Evolutionary conservation across 2,797 vertebrate genomes (phyloP), one percentile per base, ranked within the genome.

Genomic region (Typhlichthys eigenmanni): DNA sequence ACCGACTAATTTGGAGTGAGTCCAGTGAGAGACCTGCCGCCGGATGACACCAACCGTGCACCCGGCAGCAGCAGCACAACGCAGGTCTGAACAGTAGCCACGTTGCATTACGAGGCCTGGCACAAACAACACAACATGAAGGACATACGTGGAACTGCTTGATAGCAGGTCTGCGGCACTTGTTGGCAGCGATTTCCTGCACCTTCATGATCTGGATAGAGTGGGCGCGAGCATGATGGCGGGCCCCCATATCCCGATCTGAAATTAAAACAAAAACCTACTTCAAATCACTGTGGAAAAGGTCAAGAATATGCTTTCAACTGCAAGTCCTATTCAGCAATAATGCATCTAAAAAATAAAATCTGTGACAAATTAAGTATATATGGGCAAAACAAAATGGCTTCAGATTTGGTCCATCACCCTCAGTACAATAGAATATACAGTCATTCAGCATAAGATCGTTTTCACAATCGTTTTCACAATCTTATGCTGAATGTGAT

Each of bases 171-270:
- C 94, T 88, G 77, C 95, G 94, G 80, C 95, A 96, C 72, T 95
- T 96, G 91, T 91, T 95, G 60, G 95, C 96, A 0, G 95, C 82
- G 0, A 98, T 99, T 61, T 96, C 92, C 77, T 98, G 95, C 5
- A 98, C 97, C 81, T 98, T 99, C 97, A 99, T 99, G 83, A 99
- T 96, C 92, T 98, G 96, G 88, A 98, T 98, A 16, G 96, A 92
- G 78, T 99, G 97, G 62, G 97, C 96, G 0, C 97, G 95, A 46
- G 97, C 97, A 0, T 97, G 95, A 66, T 98, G 97, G 62, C 96
- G 93, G 76, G 97, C 96, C 9, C 97, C 97, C 96, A 98, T 98
- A 47, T 98, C 97, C 0, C 95, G 95, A 76, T 99, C 97, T 99
- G 79, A 0, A 60, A 32, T 48, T 14, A 48, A n/a, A 4, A 48